A percentile compares a stretch with the other conserved stretches of the same genome.
Evolutionary conservation across 1,140 invertebrate genomes (phyloP).

Genomic region (Rhagoletis pomonella): DNA sequence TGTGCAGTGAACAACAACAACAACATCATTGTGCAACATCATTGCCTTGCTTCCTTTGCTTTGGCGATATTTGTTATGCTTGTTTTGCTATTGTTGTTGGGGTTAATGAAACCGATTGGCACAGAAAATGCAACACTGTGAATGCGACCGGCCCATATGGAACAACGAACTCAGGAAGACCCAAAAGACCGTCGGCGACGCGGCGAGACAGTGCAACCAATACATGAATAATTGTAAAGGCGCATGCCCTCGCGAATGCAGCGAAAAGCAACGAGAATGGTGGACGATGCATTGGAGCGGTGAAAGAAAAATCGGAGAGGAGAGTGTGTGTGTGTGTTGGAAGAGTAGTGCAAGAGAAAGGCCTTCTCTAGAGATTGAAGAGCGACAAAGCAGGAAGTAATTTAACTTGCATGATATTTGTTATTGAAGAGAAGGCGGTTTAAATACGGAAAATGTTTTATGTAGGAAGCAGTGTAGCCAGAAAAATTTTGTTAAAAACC

Average conservation of each 20-base stretch:
- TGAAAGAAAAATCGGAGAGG: background rate
- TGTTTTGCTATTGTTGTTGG: slow-evolving; percentile 58
- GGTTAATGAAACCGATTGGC: slow-evolving; percentile 74
- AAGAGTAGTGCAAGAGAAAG: too few relatives aligned
- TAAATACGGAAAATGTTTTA: too few relatives aligned
- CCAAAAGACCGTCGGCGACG: slow-evolving; percentile 54
- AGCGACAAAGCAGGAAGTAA: background rate
- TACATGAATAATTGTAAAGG: background rate
- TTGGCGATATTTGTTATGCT: background rate
- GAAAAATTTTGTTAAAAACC: too few relatives aligned
- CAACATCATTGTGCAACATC: background rate
- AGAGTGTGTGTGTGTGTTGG: too few relatives aligned
- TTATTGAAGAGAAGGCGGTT: too few relatives aligned
- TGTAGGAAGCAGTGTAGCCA: too few relatives aligned
- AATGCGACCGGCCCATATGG: slow-evolving; percentile 40
- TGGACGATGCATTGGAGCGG: background rate
- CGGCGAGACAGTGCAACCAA: slow-evolving; percentile 44
- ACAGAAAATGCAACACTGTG: slow-evolving; percentile 68
- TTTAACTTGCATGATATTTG: background rate
- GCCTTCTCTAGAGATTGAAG: background rate
- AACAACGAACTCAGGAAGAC: slow-evolving; percentile 55
- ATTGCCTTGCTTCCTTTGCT: background rate
- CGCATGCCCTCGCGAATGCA: background rate
- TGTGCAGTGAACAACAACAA: background rate
- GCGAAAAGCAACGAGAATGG: background rate